Evolutionary conservation across 2,113 vertebrate genomes (phyloP), one percentile per base, ranked within the genome.

Genomic region (Uropsilus gracilis): DNA sequence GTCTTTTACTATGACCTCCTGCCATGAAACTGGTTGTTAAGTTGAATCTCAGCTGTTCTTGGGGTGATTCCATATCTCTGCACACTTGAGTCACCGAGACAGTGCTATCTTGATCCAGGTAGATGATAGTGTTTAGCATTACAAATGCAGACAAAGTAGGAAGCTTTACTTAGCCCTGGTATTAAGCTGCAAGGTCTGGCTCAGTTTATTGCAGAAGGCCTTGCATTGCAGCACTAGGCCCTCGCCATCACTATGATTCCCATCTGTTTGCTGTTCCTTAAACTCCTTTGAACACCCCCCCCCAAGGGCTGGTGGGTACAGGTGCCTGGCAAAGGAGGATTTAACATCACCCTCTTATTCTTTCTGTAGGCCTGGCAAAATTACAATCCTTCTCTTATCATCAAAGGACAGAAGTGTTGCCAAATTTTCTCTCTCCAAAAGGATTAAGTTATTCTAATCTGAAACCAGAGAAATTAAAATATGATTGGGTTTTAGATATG

Each of bases 401-500:
- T 64, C 81, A 97, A 93, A 94, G 80, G 76, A 64, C 46, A 93
- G 64, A 83, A 87, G 80, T 87, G 75, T 91, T 94, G 95, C 95
- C 94, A 97, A 75, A 89, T 71, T 69, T 86, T 26, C 37, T 73
- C 32, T 78, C 37, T 94, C 57, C 42, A 81, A 94, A 88, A 94
- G 89, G 94, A 95, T 97, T 90, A 92, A 77, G 86, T 92, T 94
- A 88, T 82, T 94, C 69, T 89, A 93, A 93, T 91, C 80, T 84
- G 59, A 93, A 91, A 95, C 87, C 53, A 93, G 92, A 91, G 59
- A 68, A 75, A 90, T 13, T 76, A 75, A 95, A 84, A 61, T 86
- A 24, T 89, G 92, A 93, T 94, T 84, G 84, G 34, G 80, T 93
- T 93, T 96, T 95, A 95, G 92, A 93, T 94, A 94, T 76, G 95